These are phyloP conservation scores for Psittacula cyanocephala DNA, from an alignment of 2,113 vertebrate genomes.

Conservation along the genomic window DNA sequence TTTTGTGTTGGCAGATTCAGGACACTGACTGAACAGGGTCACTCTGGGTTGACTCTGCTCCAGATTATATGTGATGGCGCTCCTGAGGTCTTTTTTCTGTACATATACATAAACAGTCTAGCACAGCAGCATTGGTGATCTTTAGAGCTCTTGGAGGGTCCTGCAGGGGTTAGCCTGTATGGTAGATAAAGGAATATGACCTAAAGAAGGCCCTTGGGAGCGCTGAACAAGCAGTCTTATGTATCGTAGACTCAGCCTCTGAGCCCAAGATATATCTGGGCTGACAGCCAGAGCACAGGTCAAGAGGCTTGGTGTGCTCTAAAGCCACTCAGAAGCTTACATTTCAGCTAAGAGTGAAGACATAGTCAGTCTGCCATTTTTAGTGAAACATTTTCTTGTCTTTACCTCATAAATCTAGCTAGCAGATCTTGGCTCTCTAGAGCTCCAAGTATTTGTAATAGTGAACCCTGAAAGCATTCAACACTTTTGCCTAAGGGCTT, in stretches of 20 bases:
- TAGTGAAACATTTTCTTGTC: neutral
- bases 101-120: neutral
- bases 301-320: neutral
- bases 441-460: neutral
- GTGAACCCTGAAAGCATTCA: neutral
- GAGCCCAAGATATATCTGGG: neutral
- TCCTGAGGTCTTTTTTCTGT: neutral
- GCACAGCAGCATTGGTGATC: neutral
- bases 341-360: neutral
- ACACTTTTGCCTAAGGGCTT: neutral
- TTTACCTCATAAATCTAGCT: neutral
- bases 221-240: neutral
- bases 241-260: neutral
- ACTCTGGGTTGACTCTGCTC: neutral
- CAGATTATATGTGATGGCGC: neutral
- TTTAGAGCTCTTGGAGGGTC: neutral
- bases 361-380: neutral
- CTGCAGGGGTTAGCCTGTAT: neutral
- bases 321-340: neutral
- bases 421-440: neutral
- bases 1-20: neutral
- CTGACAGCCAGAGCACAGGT: neutral
- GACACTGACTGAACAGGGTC: neutral
- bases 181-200: neutral
- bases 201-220: neutral